phyloP scores from a whole-genome alignment of 2,113 vertebrate genomes.

The Mungos mungo region DNA sequence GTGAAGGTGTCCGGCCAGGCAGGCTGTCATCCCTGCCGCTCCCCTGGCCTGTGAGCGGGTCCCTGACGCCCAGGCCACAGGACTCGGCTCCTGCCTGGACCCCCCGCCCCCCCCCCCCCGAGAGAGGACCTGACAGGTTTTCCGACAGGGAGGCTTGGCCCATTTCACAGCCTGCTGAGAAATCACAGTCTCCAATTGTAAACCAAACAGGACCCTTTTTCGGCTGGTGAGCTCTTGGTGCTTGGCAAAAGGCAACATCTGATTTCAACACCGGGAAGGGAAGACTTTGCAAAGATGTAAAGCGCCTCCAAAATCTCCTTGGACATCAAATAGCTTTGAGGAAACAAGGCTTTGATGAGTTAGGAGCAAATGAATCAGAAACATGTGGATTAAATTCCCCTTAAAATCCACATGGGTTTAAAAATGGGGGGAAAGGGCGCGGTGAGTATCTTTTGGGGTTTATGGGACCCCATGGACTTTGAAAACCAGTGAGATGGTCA shows the following conservation, averaged over 20 bases:
- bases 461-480: slow-evolving; percentile 47
- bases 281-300: slow-evolving; percentile 64
- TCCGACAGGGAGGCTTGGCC: not conserved
- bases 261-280: slow-evolving; percentile 59
- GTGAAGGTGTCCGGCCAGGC: fast-evolving
- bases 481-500: not conserved
- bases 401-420: slow-evolving; percentile 59
- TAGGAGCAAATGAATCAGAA: slow-evolving; percentile 70
- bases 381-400: slow-evolving; percentile 71
- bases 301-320: slow-evolving; percentile 61
- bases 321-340: slow-evolving; percentile 67
- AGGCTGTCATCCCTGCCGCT: no score
- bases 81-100: not conserved
- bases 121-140: not conserved
- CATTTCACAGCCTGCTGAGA: slow-evolving; percentile 10
- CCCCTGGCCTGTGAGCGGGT: not conserved
- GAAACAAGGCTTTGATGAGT: slow-evolving; percentile 75
- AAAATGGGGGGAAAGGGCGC: slow-evolving; percentile 11
- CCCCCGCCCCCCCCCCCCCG: not conserved
- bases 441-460: slow-evolving; percentile 32
- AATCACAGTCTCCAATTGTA: slow-evolving; percentile 36
- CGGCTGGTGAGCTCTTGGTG: not conserved
- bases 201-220: slow-evolving; percentile 45
- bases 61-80: fast-evolving
- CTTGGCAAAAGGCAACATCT: slow-evolving; percentile 59